Percentiles rank a stretch among this genome's conserved stretches.
Conservation (phyloP, 2,113 vertebrate genomes). For the Nicator chloris region DNA sequence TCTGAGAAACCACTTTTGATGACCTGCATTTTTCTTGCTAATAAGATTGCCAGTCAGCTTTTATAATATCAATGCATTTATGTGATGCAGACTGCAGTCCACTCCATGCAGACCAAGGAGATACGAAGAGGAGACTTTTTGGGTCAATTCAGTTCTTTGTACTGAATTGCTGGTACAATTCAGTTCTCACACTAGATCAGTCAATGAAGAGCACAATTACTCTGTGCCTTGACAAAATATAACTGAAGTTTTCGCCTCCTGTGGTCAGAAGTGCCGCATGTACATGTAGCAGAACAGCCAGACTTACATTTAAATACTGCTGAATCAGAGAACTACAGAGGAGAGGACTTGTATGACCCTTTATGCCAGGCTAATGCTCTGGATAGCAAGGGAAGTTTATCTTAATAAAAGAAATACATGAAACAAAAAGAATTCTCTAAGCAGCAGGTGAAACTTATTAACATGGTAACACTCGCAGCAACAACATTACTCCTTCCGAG, state of each 20-base stretch:
- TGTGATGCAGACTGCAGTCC: background rate
- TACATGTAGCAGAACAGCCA: background rate
- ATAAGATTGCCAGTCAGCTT: background rate
- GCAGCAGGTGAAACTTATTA: background rate
- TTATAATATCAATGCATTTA: background rate
- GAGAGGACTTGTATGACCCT: background rate
- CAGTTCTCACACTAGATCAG: background rate
- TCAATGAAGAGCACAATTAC: background rate
- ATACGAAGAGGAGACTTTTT: background rate
- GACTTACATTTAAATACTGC: background rate
- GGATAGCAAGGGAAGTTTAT: background rate
- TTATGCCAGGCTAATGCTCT: background rate
- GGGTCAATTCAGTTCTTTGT: background rate
- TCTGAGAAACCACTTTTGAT: background rate
- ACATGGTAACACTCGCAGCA: background rate
- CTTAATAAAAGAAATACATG: background rate
- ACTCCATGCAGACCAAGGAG: background rate
- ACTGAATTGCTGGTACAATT: background rate
- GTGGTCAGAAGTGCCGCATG: background rate
- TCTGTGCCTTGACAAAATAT: background rate
- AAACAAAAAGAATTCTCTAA: background rate
- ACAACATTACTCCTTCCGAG: background rate
- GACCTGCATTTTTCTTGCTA: background rate
- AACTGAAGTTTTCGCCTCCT: background rate
- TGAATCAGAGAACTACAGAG: background rate